These are phyloP conservation scores for Caenorhabditis inopinata DNA, from an alignment of 1,140 invertebrate genomes.

Conservation along the genomic window DNA sequence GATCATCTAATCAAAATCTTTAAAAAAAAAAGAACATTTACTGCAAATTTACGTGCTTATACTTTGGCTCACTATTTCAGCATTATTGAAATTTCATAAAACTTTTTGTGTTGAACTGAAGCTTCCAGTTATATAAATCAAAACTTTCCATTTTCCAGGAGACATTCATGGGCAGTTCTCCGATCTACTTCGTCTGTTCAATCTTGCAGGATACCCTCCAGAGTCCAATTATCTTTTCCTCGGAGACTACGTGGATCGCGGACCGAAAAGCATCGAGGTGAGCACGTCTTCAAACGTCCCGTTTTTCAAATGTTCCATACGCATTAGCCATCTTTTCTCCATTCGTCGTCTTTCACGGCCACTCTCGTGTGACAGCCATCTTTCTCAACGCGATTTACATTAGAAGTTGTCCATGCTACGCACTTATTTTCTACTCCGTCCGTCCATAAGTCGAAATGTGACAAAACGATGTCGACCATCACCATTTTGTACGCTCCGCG, in stretches of 20 bases:
- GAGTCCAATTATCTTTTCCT: slow-evolving; percentile 65
- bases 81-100: no score
- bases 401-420: neutral
- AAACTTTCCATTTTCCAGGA: slow-evolving; percentile 47
- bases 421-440: neutral
- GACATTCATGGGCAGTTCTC: slow-evolving; percentile 63
- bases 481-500: neutral
- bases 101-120: no score
- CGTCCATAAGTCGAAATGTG: neutral
- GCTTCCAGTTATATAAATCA: neutral
- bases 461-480: neutral
- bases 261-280: slow-evolving; percentile 71
- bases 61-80: no score
- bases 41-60: no score
- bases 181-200: slow-evolving; percentile 63
- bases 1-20: no score
- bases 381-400: slow-evolving; percentile 5
- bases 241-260: slow-evolving; percentile 67
- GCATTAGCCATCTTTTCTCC: neutral
- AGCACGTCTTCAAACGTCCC: neutral
- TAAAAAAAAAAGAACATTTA: no score
- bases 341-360: neutral
- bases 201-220: slow-evolving; percentile 60
- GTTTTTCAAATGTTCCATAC: neutral
- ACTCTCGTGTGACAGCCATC: neutral